phyloP scores from a whole-genome alignment of 2,113 vertebrate species.

The Phodopus roborovskii region DNA sequence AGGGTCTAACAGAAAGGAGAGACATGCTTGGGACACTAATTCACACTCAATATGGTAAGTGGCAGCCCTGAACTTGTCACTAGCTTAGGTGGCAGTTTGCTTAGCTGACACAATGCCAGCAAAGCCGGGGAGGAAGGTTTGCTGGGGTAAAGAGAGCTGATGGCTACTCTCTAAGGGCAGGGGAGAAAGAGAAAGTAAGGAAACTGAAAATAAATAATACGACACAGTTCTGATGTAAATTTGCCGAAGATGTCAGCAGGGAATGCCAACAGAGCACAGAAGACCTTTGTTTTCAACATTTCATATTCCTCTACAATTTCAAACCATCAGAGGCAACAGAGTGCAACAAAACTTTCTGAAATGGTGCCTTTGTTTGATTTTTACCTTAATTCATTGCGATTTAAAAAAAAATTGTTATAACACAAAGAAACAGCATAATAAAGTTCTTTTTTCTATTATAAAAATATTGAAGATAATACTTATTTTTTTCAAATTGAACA shows the following conservation, averaged over 20 bases:
- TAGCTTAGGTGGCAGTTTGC: slow-evolving; percentile 53
- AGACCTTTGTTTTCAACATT: slow-evolving; percentile 64
- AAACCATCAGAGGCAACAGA: slow-evolving; percentile 43
- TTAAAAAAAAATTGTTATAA: slow-evolving; percentile 3
- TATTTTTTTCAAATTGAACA: slow-evolving; percentile 12
- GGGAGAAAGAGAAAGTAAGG: slow-evolving; percentile 61
- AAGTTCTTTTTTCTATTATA: background rate
- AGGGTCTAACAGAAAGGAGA: slow-evolving; percentile 50
- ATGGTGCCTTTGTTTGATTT: background rate
- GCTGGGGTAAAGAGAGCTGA: slow-evolving; percentile 51
- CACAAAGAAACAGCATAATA: slow-evolving; percentile 13
- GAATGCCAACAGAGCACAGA: slow-evolving; percentile 62
- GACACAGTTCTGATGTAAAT: slow-evolving; percentile 68
- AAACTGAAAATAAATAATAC: slow-evolving; percentile 73
- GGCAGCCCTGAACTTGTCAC: slow-evolving; percentile 74
- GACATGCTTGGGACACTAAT: background rate
- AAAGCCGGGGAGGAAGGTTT: background rate
- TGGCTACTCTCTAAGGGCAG: slow-evolving; percentile 77
- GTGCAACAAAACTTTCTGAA: slow-evolving; percentile 51
- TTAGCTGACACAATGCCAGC: slow-evolving; percentile 71
- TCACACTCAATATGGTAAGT: slow-evolving; percentile 47
- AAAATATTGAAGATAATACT: background rate
- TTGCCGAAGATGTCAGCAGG: slow-evolving; percentile 73
- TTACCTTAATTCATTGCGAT: background rate
- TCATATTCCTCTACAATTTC: slow-evolving; percentile 32